phyloP scores from a whole-genome alignment of 2,888 invertebrate species.

The Rhyacophila evoluta region DNA sequence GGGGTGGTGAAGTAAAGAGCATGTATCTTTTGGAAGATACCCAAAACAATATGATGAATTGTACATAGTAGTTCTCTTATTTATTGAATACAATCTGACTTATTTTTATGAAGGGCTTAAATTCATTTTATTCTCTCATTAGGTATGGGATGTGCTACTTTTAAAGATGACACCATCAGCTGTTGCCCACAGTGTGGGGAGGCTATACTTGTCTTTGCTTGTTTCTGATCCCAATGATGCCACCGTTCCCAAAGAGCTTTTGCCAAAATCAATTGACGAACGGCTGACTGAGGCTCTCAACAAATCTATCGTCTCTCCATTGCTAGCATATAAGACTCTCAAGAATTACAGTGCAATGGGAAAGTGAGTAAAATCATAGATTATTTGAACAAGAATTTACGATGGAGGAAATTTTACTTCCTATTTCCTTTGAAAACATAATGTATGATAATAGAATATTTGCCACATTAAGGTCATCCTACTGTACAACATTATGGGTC shows the following conservation, averaged over 20 bases:
- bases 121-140: background rate
- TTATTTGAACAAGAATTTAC: no score
- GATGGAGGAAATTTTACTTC: no score
- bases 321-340: constrained; percentile 43
- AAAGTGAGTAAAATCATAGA: constrained; percentile 36
- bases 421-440: no score
- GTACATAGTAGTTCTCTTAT: no score
- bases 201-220: constrained; percentile 42
- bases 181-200: constrained; percentile 35
- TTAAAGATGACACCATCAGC: constrained; percentile 1
- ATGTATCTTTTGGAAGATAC: no score
- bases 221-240: background rate
- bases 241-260: background rate
- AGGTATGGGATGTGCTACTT: constrained; percentile 49
- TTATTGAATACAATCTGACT: no score
- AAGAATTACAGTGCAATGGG: constrained; percentile 34
- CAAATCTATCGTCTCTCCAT: constrained; percentile 29
- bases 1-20: no score
- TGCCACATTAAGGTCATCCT: no score
- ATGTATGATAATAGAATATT: no score
- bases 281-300: background rate
- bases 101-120: no score
- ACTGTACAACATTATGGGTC: no score
- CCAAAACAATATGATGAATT: no score
- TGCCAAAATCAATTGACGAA: background rate